These are phyloP conservation scores for Gryllus bimaculatus DNA, from an alignment of 1,140 invertebrate genomes.

Conservation along the genomic window DNA sequence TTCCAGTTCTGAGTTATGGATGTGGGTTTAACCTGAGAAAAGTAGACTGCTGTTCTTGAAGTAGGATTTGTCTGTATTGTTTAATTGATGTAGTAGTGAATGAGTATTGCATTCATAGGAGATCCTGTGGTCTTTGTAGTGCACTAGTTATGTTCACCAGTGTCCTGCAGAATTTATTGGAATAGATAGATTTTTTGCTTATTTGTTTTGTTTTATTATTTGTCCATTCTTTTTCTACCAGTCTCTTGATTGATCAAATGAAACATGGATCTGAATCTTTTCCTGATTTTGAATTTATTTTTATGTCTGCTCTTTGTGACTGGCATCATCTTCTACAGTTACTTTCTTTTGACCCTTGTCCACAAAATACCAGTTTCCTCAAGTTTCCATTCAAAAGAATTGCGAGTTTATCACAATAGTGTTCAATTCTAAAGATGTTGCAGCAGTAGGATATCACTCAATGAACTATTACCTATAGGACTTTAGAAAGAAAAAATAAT, in stretches of 20 bases:
- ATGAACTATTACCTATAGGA: no score
- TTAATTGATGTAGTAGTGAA: background rate
- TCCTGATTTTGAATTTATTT: no score
- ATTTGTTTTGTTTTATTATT: background rate
- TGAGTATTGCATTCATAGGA: background rate
- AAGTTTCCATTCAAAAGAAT: no score
- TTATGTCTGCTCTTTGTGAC: no score
- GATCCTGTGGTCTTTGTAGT: background rate
- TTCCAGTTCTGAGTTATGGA: background rate
- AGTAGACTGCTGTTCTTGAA: no score
- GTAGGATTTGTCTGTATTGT: background rate
- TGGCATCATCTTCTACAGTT: background rate
- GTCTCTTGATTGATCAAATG: no score
- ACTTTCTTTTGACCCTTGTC: background rate
- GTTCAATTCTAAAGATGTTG: no score
- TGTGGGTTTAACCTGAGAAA: background rate
- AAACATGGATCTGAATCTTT: no score
- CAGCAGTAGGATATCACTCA: no score
- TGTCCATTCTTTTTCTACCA: background rate
- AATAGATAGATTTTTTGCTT: background rate
- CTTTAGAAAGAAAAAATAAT: no score
- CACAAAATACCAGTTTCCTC: background rate
- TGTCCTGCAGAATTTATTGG: background rate
- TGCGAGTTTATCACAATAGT: no score
- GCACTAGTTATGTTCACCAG: background rate